Percentiles rank a stretch among this genome's conserved stretches.
phyloP scores from a whole-genome alignment of 2,113 vertebrate species.

The Alaudala cheleensis region DNA sequence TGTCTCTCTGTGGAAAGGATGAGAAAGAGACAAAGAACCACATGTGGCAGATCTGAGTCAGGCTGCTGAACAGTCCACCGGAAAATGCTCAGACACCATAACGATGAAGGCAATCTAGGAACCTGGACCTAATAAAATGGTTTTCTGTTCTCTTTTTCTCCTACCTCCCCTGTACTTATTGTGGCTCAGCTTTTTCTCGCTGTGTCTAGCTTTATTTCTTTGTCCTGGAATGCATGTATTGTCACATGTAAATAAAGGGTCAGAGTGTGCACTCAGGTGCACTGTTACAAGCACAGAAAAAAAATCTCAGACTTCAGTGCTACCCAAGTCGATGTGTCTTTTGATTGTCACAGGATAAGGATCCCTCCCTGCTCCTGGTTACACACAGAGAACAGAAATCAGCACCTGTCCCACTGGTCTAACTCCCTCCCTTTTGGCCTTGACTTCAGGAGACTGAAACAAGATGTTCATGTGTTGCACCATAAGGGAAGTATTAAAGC shows the following conservation, averaged over 20 bases:
- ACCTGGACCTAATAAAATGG: not conserved
- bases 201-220: not conserved
- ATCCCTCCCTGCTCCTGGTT: not conserved
- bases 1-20: not conserved
- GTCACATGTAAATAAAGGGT: not conserved
- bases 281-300: not conserved
- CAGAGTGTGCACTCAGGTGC: not conserved
- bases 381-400: not conserved
- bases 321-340: fast-evolving
- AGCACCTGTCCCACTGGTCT: not conserved
- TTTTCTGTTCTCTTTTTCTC: constrained; percentile 51
- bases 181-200: not conserved
- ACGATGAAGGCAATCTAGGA: constrained; percentile 25
- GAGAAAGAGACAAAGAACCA: constrained; percentile 19
- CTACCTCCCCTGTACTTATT: not conserved
- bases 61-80: not conserved
- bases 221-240: not conserved
- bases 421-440: not conserved
- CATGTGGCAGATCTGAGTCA: constrained; percentile 32
- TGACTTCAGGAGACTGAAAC: not conserved
- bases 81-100: constrained; percentile 38
- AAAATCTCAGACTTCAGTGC: not conserved
- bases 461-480: not conserved
- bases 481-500: not conserved
- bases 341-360: not conserved